Percentiles rank a stretch among this genome's conserved stretches.
These are phyloP conservation scores for Ophioderma brevispina DNA, from an alignment of 35 echinoderm and acorn worm genomes.

Conservation along the genomic window DNA sequence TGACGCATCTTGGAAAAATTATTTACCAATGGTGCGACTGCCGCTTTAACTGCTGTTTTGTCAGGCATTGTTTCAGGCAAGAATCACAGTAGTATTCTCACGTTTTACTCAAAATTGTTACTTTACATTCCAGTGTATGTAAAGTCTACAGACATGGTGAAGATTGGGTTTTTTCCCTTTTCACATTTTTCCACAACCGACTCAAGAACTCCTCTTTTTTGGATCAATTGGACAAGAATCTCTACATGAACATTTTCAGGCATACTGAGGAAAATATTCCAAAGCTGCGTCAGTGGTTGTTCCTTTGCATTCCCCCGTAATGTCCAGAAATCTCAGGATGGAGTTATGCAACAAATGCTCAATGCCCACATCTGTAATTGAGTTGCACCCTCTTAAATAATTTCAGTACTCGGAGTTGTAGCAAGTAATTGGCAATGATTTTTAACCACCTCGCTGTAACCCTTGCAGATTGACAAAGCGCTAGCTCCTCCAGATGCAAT, in stretches of 20 bases:
- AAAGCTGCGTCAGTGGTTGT: neutral
- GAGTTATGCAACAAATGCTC: neutral
- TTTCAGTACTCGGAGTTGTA: neutral
- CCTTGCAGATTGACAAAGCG: neutral
- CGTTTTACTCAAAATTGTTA: too few species aligned
- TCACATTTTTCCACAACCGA: neutral
- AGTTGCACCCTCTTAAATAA: neutral
- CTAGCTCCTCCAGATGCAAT: neutral
- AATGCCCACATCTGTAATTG: neutral
- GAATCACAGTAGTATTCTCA: too few species aligned
- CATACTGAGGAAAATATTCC: neutral
- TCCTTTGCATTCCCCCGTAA: neutral
- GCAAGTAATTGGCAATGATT: neutral
- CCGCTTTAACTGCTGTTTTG: too few species aligned
- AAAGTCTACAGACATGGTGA: neutral
- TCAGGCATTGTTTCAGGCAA: too few species aligned
- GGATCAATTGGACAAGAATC: neutral
- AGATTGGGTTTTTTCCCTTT: neutral
- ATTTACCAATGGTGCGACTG: too few species aligned
- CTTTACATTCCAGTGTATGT: neutral
- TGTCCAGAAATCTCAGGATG: neutral
- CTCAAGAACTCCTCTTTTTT: neutral
- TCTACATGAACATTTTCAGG: neutral
- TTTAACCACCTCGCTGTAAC: neutral
- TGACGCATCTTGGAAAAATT: too few species aligned